These are phyloP conservation scores for Portevinia maculata DNA, from an alignment of 2,888 invertebrate species.

Conservation along the genomic window DNA sequence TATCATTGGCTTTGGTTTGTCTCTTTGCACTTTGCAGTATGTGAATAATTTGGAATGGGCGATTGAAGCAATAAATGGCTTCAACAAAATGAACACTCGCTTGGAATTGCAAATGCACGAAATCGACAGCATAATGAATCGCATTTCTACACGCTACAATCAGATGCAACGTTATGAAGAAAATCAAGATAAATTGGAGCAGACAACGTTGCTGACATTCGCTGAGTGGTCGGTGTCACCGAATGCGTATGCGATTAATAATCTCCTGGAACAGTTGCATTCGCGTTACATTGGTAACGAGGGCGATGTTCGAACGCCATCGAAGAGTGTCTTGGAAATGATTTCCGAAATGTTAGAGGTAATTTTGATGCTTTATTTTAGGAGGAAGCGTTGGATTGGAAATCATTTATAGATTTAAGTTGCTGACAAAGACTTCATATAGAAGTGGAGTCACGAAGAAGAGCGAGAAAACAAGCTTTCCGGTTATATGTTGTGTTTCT, in stretches of 20 bases:
- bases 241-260: constrained; percentile 86
- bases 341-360: constrained; percentile 77
- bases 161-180: constrained; percentile 86
- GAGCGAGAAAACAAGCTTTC: neutral
- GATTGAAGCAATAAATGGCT: constrained; percentile 79
- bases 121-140: constrained; percentile 85
- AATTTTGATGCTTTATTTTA: constrained; percentile 26
- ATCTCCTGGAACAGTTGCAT: constrained; percentile 87
- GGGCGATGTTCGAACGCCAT: constrained; percentile 82
- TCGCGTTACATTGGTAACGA: constrained; percentile 82
- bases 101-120: constrained; percentile 86
- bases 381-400: neutral
- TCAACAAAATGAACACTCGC: constrained; percentile 82
- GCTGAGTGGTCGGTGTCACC: constrained; percentile 88
- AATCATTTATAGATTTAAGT: neutral
- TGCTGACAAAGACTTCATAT: neutral
- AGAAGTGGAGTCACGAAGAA: neutral
- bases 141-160: constrained; percentile 85
- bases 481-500: constrained; percentile 29
- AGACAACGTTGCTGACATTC: constrained; percentile 88
- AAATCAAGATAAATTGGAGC: constrained; percentile 84
- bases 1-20: neutral
- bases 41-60: constrained; percentile 80
- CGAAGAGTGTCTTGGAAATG: constrained; percentile 83
- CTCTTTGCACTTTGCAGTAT: constrained; percentile 78